Percentiles rank a stretch among this genome's conserved stretches.
Evolutionary conservation across 2,113 vertebrate species (phyloP).

Genomic region (Chloebia gouldiae): DNA sequence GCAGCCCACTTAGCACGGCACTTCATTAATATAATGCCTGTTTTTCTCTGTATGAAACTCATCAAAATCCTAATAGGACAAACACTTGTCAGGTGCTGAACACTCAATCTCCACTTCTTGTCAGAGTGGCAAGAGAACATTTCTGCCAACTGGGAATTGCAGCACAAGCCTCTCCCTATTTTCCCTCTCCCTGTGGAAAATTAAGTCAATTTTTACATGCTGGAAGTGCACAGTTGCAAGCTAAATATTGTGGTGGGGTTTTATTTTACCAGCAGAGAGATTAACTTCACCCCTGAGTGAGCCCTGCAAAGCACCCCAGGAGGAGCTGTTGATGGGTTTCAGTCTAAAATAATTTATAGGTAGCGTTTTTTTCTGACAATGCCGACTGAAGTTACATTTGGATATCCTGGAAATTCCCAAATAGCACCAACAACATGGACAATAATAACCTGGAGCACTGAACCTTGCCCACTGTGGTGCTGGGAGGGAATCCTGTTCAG

Average conservation of each 20-base stretch:
- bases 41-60: not conserved
- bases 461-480: not conserved
- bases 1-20: not conserved
- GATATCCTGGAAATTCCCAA: constrained; percentile 25
- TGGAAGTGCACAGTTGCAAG: not conserved
- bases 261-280: constrained; percentile 44
- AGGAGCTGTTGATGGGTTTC: not conserved
- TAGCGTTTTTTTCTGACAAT: constrained; percentile 8
- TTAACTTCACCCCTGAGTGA: constrained; percentile 19
- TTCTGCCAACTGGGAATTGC: not conserved
- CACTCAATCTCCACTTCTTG: not conserved
- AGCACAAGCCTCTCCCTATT: not conserved
- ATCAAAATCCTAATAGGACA: not conserved
- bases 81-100: not conserved
- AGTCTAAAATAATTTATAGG: constrained; percentile 44
- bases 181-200: constrained; percentile 15
- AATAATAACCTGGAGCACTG: not conserved
- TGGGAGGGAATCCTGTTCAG: not conserved
- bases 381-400: constrained; percentile 10
- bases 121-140: not conserved
- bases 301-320: constrained; percentile 12
- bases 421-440: not conserved
- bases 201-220: not conserved
- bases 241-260: constrained; percentile 28
- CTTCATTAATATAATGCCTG: not conserved